Evolutionary conservation across 1,140 invertebrate genomes (phyloP), one percentile per base, ranked within the genome.

Genomic region (Procambarus clarkii): DNA sequence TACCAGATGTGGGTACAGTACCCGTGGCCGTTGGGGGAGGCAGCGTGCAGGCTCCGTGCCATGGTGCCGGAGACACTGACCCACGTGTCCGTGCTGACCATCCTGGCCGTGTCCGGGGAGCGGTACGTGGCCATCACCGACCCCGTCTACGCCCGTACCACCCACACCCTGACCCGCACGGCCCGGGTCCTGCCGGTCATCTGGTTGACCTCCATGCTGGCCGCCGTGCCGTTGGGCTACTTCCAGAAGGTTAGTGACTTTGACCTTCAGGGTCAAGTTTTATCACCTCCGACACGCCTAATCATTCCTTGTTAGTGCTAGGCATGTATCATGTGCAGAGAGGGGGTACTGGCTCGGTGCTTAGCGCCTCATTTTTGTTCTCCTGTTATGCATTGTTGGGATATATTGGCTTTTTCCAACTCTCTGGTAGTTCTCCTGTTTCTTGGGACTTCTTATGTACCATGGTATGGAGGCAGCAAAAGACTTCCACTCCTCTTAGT

Each of bases 1-100:
- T 78, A 92, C 77, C 60, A 86, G n/a, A 84, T 95, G 34, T 95
- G 95, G 94, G 94, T 95, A 88, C 94, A 95, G 45, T 95, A 95
- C 93, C 95, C 95, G 2, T 95, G 95, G 95, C 91, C 93, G 74
- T 94, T 95, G 91, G 95, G 95, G 7, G 94, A 94, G 54, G 93
- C 94, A n/a, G 94, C 95, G 89, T 95, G 95, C 91, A 94, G 94
- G 69, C 93, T 95, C 76, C 94, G 95, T 69, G 93, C 94, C 8
- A 94, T 95, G 81, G 91, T 95, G 1, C 94, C 94, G 8, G 95
- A 95, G 93, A 80, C 82, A 94, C 13, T 88, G 54, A 64, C 81
- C 94, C 87, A 95, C 94, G 8, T 91, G 13, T 91, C 89, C 34
- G 83, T 91, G 13, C n/a, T 91, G 11, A 91, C 82, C 15, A 91